Conservation (phyloP, 1,140 invertebrate genomes). For the Triops longicaudatus region DNA sequence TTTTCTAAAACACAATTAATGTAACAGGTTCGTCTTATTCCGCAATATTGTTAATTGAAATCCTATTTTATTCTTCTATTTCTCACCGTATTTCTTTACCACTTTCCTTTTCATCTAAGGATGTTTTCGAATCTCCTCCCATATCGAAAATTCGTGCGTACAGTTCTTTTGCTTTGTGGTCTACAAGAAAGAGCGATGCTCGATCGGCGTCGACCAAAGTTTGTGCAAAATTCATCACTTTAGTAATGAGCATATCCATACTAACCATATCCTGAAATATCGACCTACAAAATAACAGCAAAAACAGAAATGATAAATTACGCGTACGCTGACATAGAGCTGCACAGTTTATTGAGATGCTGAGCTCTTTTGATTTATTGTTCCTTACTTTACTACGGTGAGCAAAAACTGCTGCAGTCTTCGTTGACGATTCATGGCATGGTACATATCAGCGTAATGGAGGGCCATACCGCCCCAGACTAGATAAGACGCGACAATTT, state of each 20-base stretch:
- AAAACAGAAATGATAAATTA: neutral
- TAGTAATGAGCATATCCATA: conserved; percentile 70
- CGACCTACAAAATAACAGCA: conserved; percentile 9
- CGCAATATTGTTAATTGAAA: neutral
- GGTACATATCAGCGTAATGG: conserved; percentile 52
- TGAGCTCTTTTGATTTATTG: neutral
- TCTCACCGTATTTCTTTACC: conserved; percentile 36
- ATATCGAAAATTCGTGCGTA: conserved; percentile 72
- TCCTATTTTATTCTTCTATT: neutral
- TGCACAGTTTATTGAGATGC: too few species aligned
- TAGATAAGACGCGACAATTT: conserved; percentile 52
- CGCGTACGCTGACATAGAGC: too few species aligned
- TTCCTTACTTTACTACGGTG: conserved; percentile 54
- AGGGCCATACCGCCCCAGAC: conserved; percentile 55
- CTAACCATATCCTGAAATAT: conserved; percentile 67
- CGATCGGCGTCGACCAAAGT: conserved; percentile 69
- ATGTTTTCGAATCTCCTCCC: conserved; percentile 14
- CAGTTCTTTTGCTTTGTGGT: conserved; percentile 59
- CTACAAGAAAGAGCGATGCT: conserved; percentile 66
- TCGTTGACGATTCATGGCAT: conserved; percentile 53
- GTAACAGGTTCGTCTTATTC: too few species aligned
- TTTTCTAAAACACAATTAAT: neutral
- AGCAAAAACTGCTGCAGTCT: conserved; percentile 61
- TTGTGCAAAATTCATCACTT: conserved; percentile 74
- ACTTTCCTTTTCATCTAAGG: conserved; percentile 27